Percentiles rank a stretch among this genome's conserved stretches.
Evolutionary conservation across 2,888 invertebrate genomes (phyloP).

Genomic region (Drosophila bunnanda): DNA sequence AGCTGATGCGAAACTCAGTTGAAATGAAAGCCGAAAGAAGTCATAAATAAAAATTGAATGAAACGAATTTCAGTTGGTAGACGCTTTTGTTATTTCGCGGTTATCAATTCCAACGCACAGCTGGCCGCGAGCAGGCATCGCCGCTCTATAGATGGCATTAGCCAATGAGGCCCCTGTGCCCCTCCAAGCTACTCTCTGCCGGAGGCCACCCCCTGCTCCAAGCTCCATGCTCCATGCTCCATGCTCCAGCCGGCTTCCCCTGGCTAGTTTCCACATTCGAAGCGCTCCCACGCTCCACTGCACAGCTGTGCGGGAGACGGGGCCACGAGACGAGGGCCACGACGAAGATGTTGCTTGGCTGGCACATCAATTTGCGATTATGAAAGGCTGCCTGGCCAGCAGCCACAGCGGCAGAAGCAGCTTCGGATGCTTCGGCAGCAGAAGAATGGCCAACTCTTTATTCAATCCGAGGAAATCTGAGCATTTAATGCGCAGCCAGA

Average conservation of each 20-base stretch:
- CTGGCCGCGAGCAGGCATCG: conserved; percentile 61
- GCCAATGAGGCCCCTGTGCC: conserved; percentile 58
- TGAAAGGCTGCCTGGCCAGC: conserved; percentile 75
- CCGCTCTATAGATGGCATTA: conserved; percentile 54
- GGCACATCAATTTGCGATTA: conserved; percentile 79
- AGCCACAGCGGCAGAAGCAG: conserved; percentile 42
- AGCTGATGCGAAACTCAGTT: conserved; percentile 37
- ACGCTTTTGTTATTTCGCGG: conserved; percentile 75
- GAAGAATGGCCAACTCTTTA: conserved; percentile 71
- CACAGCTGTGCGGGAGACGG: conserved; percentile 50
- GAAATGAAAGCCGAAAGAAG: conserved; percentile 53
- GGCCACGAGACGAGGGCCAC: conserved; percentile 44
- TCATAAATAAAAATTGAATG: conserved; percentile 64
- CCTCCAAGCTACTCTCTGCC: background rate
- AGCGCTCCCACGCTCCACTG: conserved; percentile 78
- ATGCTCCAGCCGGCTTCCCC: conserved; percentile 19
- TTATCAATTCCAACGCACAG: conserved; percentile 71
- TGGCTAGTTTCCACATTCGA: conserved; percentile 65
- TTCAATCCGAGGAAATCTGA: conserved; percentile 77
- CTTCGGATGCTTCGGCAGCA: conserved; percentile 25
- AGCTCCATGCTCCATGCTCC: background rate
- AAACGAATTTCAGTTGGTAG: conserved; percentile 57
- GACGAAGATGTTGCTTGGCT: conserved; percentile 56
- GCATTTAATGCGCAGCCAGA: conserved; percentile 71
- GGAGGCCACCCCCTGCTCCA: background rate